Conservation (phyloP, 1,140 invertebrate species). For the Anastrepha ludens region DNA sequence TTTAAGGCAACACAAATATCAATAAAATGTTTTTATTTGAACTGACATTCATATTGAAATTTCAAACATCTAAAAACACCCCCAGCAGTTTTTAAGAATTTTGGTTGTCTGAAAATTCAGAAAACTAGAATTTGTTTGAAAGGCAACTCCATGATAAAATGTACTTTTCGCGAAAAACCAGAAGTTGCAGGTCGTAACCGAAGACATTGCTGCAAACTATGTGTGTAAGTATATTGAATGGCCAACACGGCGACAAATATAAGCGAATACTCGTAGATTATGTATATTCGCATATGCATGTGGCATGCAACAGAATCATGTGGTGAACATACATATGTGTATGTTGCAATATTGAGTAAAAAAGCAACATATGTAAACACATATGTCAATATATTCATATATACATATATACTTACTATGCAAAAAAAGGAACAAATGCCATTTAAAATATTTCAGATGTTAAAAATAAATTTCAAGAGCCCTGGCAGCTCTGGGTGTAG, state of each 20-base stretch:
- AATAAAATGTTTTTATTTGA: too few relatives aligned
- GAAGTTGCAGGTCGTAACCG: not conserved
- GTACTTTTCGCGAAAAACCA: not conserved
- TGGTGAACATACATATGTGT: not conserved
- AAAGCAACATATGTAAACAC: not conserved
- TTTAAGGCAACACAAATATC: too few relatives aligned
- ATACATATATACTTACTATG: not conserved
- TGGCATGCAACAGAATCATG: not conserved
- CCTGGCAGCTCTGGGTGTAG: not conserved
- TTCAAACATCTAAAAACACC: too few relatives aligned
- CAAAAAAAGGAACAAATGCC: not conserved
- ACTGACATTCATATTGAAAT: too few relatives aligned
- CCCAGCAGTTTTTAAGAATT: too few relatives aligned
- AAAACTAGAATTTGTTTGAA: too few relatives aligned
- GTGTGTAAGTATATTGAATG: not conserved
- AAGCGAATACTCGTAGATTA: conserved; percentile 3
- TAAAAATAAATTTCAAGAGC: too few relatives aligned
- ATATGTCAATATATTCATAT: not conserved
- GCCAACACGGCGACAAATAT: conserved; percentile 9
- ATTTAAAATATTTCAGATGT: too few relatives aligned
- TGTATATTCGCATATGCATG: not conserved
- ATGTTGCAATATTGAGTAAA: not conserved
- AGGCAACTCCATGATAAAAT: not conserved
- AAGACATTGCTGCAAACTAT: not conserved
- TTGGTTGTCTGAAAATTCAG: too few relatives aligned